These are phyloP conservation scores for Bradypodion pumilum DNA, from an alignment of 2,797 vertebrate genomes.

Conservation along the genomic window DNA sequence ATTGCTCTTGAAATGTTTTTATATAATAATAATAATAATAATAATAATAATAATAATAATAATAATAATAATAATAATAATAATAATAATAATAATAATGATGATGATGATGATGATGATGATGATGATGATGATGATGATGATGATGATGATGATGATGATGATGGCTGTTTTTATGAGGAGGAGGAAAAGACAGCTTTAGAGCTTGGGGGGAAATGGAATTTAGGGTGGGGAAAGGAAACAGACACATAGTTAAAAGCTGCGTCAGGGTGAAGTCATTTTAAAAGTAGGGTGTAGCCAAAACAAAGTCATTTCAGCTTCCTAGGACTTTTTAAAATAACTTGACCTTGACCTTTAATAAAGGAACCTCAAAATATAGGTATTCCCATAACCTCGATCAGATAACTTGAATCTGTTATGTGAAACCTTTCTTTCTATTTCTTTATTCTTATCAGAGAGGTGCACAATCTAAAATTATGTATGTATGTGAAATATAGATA, in stretches of 20 bases:
- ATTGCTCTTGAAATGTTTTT: no score
- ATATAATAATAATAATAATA: no score
- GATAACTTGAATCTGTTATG: not conserved
- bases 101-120: no score
- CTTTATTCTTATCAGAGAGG: no score
- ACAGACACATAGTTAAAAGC: slow-evolving; percentile 84
- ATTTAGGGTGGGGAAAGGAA: slow-evolving; percentile 90
- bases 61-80: no score
- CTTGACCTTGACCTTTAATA: slow-evolving; percentile 50
- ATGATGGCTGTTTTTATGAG: slow-evolving; percentile 73
- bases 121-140: no score
- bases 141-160: no score
- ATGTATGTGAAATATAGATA: no score
- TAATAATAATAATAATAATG: no score
- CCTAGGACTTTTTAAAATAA: slow-evolving; percentile 58
- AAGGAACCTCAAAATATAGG: slow-evolving; percentile 17
- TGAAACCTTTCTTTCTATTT: no score
- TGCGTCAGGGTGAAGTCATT: slow-evolving; percentile 76
- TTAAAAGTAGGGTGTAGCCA: slow-evolving; percentile 75
- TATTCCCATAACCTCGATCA: slow-evolving; percentile 1
- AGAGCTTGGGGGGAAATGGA: slow-evolving; percentile 85
- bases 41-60: no score
- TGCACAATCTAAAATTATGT: no score
- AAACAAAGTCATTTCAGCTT: slow-evolving; percentile 39
- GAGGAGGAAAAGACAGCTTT: slow-evolving; percentile 64